Percentiles rank a stretch among this genome's conserved stretches.
These are phyloP conservation scores for Cheirogaleus major DNA, from an alignment of 2,797 vertebrate genomes.

Conservation along the genomic window DNA sequence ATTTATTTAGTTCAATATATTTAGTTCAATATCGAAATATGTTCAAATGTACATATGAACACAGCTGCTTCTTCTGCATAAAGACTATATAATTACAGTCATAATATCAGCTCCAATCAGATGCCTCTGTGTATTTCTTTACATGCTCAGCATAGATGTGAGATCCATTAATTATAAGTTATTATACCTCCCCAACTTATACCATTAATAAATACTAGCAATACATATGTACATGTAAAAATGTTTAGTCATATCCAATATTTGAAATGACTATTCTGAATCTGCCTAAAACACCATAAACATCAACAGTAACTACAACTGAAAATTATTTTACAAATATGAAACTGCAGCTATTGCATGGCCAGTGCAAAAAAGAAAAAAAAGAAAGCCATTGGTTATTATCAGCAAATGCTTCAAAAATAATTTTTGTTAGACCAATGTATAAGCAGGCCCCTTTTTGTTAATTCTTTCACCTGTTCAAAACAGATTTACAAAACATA, in stretches of 20 bases:
- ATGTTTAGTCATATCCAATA: not conserved
- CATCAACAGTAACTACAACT: not conserved
- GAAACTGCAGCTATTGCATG: not conserved
- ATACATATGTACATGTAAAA: not conserved
- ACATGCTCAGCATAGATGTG: not conserved
- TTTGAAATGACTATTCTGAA: not conserved
- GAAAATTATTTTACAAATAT: not conserved
- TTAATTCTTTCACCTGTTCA: not conserved
- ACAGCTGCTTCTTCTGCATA: not conserved
- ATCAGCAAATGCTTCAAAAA: not conserved
- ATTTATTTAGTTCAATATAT: not conserved
- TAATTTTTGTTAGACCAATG: not conserved
- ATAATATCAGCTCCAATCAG: not conserved
- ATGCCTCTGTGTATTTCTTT: not conserved
- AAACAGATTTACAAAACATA: conserved; percentile 3
- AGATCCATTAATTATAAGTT: not conserved
- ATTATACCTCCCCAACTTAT: not conserved
- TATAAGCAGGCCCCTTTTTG: not conserved
- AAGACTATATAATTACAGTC: not conserved
- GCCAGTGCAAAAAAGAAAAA: not conserved
- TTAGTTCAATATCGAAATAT: not conserved
- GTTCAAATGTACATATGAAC: not conserved
- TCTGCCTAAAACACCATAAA: not conserved
- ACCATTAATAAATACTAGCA: not conserved
- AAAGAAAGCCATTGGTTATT: not conserved